A percentile compares a stretch with the other conserved stretches of the same genome.
Conservation (phyloP, 1,140 invertebrate species). For the Babylonia areolata region DNA sequence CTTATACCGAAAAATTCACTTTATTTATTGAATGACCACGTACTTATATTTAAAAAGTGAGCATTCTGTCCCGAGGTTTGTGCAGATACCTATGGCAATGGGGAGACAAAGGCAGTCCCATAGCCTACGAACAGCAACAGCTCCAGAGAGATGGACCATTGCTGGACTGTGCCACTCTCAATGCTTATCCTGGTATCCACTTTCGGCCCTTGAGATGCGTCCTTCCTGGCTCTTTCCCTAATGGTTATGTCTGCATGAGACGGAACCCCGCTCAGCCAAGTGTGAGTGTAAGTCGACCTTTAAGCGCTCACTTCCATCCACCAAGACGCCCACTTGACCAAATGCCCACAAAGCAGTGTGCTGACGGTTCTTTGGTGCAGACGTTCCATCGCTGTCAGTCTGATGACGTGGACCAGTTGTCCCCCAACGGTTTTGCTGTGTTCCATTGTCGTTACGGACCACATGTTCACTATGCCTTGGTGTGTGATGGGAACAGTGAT, state of each 20-base stretch:
- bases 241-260: slow-evolving; percentile 29
- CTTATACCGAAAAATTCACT: no score
- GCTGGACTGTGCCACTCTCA: neutral
- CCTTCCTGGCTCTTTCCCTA: neutral
- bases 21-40: no score
- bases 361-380: slow-evolving; percentile 27
- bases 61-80: no score
- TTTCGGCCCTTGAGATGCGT: neutral
- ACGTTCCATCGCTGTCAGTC: neutral
- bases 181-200: neutral
- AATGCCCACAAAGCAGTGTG: slow-evolving; percentile 9
- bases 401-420: neutral
- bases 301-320: neutral
- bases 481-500: slow-evolving; percentile 41
- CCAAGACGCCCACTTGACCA: neutral
- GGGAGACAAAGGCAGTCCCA: slow-evolving; percentile 26
- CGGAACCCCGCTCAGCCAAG: neutral
- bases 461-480: slow-evolving; percentile 24
- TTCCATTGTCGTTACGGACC: slow-evolving; percentile 14
- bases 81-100: slow-evolving; percentile 28
- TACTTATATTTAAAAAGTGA: no score
- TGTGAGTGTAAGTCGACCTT: neutral
- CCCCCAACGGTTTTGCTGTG: neutral
- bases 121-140: slow-evolving; percentile 1
- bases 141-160: neutral